Evolutionary conservation across 2,888 invertebrate species (phyloP), one percentile per base, ranked within the genome.

Genomic region (Neoaliturus tenellus): DNA sequence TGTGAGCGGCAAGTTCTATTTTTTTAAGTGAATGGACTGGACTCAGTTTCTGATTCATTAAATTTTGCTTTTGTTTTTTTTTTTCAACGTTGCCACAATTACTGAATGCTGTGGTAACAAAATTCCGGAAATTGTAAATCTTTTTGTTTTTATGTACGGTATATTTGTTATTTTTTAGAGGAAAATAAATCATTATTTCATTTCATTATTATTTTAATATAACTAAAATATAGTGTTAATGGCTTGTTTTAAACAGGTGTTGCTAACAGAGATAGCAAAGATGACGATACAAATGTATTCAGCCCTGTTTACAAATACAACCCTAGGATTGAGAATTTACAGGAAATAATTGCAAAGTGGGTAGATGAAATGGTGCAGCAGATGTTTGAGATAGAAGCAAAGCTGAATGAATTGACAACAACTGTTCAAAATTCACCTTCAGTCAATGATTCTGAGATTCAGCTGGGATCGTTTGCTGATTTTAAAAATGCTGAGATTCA

Each of bases 401-500:
- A 25, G 39, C 23, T 62, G 31, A 48, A 31, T 28, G 35, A 28
- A 17, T 33, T 81, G n/a, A 31, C 23, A 1, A 41, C 25, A 23
- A 69, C 44, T n/a, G 69, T 69, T 17, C 35, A 12, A 10, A 17
- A 14, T 12, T 67, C 81, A 35, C 81, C 81, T 5, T 31, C 62
- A 28, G 33, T 39, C 12, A 41, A 67, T 17, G 67, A 39, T 28
- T 28, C 62, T 41, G 48, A 44, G 5, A 20, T 81, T 25, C 10
- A 81, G 20, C 17, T 67, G 39, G 81, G 67, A 23, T 39, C 25
- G 1, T n/a, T 33, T 5, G 31, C 39, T 25, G 25, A 41, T 0
- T 81, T 81, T 44, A 23, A n/a, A 14, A 67, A 81, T 20, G 67
- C 80, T 39, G 31, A 55, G 35, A 80, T 71, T 14, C 3, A 39